Evolutionary conservation across 2,113 vertebrate genomes (phyloP).

Genomic region (Tragelaphus imberbis): DNA sequence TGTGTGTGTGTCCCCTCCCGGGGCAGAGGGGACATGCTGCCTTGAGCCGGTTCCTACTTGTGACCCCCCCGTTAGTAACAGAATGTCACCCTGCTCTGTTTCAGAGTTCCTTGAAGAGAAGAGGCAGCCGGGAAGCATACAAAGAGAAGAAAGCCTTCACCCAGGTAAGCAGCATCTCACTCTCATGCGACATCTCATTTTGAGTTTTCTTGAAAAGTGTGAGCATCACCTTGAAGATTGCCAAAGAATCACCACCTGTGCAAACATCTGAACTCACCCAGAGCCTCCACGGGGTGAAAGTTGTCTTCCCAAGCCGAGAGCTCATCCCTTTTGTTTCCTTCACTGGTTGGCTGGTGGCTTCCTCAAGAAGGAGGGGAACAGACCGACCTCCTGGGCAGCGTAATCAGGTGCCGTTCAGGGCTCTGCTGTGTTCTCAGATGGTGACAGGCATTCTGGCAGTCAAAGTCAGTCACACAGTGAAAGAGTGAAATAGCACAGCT

Average conservation of each 20-base stretch:
- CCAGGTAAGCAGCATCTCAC: slow-evolving; percentile 84
- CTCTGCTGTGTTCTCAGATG: neutral
- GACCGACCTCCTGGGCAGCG: slow-evolving; percentile 49
- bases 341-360: neutral
- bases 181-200: neutral
- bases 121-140: slow-evolving; percentile 91
- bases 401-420: slow-evolving; percentile 41
- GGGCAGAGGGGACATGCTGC: rapidly evolving
- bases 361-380: slow-evolving; percentile 52
- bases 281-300: slow-evolving; percentile 31
- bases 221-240: slow-evolving; percentile 11
- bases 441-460: slow-evolving; percentile 42
- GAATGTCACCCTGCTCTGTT: slow-evolving; percentile 57
- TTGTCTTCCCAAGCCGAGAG: neutral
- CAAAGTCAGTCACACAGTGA: neutral
- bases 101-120: slow-evolving; percentile 92
- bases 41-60: neutral
- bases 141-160: slow-evolving; percentile 93
- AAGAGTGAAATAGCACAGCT: neutral
- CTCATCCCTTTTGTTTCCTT: rapidly evolving
- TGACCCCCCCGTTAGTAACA: slow-evolving; percentile 54
- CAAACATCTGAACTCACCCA: slow-evolving; percentile 25
- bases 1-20: neutral
- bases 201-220: slow-evolving; percentile 6
- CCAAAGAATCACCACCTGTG: slow-evolving; percentile 43